A percentile compares a stretch with the other conserved stretches of the same genome.
Evolutionary conservation across 2,888 invertebrate genomes (phyloP).

Genomic region (Nomada lathburiana): DNA sequence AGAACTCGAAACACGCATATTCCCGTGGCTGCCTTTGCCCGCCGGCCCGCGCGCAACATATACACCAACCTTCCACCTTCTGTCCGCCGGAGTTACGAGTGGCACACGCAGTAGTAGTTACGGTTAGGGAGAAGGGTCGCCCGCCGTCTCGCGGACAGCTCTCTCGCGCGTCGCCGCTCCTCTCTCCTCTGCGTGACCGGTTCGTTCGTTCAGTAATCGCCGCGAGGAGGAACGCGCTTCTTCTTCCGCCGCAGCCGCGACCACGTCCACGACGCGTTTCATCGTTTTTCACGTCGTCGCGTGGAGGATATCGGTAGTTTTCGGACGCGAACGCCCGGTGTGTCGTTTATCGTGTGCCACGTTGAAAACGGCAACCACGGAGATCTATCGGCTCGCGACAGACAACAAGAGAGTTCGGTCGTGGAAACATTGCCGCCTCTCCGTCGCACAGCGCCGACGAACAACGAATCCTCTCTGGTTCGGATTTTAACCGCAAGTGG

Average conservation of each 20-base stretch:
- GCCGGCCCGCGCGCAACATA: slow-evolving; percentile 64
- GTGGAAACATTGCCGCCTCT: slow-evolving; percentile 51
- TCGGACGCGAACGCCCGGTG: slow-evolving; percentile 32
- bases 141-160: slow-evolving; percentile 70
- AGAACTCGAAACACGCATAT: slow-evolving; percentile 72
- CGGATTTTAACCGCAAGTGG: slow-evolving; percentile 1
- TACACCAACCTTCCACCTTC: slow-evolving; percentile 69
- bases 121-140: slow-evolving; percentile 73
- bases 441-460: slow-evolving; percentile 74
- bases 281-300: slow-evolving; percentile 15
- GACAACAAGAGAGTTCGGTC: slow-evolving; percentile 20
- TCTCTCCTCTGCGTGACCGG: slow-evolving; percentile 66
- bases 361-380: slow-evolving; percentile 46
- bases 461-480: neutral
- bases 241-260: slow-evolving; percentile 54
- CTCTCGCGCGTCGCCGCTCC: slow-evolving; percentile 68
- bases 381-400: slow-evolving; percentile 35
- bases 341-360: slow-evolving; percentile 35
- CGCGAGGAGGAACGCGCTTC: slow-evolving; percentile 68
- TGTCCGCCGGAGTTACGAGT: slow-evolving; percentile 70
- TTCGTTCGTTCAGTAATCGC: slow-evolving; percentile 67
- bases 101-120: slow-evolving; percentile 73
- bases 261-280: slow-evolving; percentile 26
- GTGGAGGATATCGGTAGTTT: slow-evolving; percentile 24
- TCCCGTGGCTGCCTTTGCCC: slow-evolving; percentile 68